phyloP scores from a whole-genome alignment of 2,888 invertebrate genomes.

The Drosophila neonasuta region DNA sequence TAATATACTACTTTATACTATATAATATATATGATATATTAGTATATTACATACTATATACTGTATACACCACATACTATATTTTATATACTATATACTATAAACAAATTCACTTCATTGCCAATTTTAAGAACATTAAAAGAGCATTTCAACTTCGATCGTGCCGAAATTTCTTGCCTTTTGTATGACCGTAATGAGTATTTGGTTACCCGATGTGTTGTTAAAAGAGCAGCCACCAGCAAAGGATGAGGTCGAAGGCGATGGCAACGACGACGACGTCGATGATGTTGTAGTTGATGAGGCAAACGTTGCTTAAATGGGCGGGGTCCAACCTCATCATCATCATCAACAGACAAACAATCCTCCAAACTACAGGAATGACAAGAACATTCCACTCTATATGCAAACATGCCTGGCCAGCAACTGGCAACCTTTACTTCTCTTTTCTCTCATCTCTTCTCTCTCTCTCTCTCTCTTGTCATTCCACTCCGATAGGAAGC shows the following conservation, averaged over 20 bases:
- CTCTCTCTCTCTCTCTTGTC: neutral
- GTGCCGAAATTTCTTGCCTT: conserved; percentile 7
- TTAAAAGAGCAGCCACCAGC: conserved; percentile 32
- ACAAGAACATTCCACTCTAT: conserved; percentile 53
- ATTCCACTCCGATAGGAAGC: neutral
- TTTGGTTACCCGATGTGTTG: conserved; percentile 44
- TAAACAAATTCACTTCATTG: no score
- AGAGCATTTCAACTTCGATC: neutral
- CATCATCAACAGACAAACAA: conserved; percentile 34
- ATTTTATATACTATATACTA: no score
- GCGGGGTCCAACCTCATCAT: conserved; percentile 14
- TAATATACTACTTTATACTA: no score
- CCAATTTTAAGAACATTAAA: neutral
- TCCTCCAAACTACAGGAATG: conserved; percentile 43
- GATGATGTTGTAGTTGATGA: conserved; percentile 23
- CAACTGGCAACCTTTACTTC: conserved; percentile 13
- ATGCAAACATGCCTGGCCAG: conserved; percentile 47
- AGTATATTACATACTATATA: no score
- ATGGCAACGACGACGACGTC: conserved; percentile 8
- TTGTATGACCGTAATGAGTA: conserved; percentile 53
- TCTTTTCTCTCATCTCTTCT: neutral
- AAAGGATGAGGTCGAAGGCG: conserved; percentile 19
- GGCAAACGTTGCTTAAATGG: conserved; percentile 25
- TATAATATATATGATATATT: no score
- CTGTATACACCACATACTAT: no score